phyloP scores from a whole-genome alignment of 2,113 vertebrate species.

The Odontesthes bonariensis region DNA sequence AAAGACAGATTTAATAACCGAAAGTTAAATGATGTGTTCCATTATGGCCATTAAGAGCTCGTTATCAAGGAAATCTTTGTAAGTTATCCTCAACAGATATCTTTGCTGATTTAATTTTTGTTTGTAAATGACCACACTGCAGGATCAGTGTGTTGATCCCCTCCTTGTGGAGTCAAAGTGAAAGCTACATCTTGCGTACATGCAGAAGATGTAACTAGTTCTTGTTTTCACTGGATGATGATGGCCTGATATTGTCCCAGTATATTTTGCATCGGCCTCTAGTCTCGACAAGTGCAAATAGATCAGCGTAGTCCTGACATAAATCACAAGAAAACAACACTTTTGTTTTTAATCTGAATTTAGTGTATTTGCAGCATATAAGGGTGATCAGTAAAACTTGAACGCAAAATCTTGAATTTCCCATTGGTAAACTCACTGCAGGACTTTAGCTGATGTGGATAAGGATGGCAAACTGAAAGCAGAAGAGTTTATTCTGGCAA shows the following conservation, averaged over 20 bases:
- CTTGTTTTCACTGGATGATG: too few relatives aligned
- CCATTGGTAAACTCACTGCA: conserved; percentile 53
- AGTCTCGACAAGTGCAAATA: not conserved
- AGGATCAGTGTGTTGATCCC: not conserved
- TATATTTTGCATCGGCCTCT: too few relatives aligned
- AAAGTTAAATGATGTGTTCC: too few relatives aligned
- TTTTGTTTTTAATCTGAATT: not conserved
- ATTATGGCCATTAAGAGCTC: not conserved
- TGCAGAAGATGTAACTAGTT: too few relatives aligned
- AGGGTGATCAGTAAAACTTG: not conserved
- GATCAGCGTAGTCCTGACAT: not conserved
- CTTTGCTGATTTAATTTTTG: too few relatives aligned
- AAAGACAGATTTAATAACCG: not conserved
- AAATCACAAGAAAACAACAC: not conserved
- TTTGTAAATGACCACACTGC: not conserved
- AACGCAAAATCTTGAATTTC: not conserved
- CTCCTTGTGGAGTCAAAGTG: too few relatives aligned
- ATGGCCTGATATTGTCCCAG: too few relatives aligned
- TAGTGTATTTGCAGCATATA: not conserved
- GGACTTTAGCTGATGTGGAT: conserved; percentile 94
- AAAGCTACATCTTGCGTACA: not conserved
- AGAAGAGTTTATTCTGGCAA: conserved; percentile 97
- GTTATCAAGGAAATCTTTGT: not conserved
- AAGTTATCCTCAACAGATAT: too few relatives aligned
- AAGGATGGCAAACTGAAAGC: conserved; percentile 94